A percentile compares a stretch with the other conserved stretches of the same genome.
These are phyloP conservation scores for Diabrotica balteata DNA, from an alignment of 2,888 invertebrate genomes.

Conservation along the genomic window DNA sequence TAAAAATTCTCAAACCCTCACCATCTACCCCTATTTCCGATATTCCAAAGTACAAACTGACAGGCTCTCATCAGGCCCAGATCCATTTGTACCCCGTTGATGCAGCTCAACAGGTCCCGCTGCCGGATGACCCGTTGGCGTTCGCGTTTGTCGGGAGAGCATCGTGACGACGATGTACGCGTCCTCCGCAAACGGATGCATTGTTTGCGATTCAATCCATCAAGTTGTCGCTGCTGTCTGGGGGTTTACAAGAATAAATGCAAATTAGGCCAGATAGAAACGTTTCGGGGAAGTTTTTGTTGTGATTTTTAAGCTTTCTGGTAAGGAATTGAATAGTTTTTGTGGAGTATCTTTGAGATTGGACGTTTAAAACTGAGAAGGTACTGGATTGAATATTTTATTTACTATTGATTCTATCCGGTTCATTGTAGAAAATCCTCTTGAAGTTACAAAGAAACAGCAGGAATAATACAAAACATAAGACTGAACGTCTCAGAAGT, in stretches of 20 bases:
- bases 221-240: conserved; percentile 38
- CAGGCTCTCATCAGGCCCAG: background rate
- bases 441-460: too few species aligned
- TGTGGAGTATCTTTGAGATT: too few species aligned
- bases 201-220: conserved; percentile 55
- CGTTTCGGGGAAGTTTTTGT: too few species aligned
- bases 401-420: too few species aligned
- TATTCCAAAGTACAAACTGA: too few species aligned
- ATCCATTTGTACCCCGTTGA: conserved; percentile 14
- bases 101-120: conserved; percentile 44
- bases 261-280: conserved; percentile 19
- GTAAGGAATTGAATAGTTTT: background rate
- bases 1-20: too few species aligned
- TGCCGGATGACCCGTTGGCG: conserved; percentile 37
- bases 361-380: too few species aligned
- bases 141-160: conserved; percentile 13
- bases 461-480: too few species aligned
- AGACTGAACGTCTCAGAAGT: too few species aligned
- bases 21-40: too few species aligned
- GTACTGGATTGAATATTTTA: too few species aligned
- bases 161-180: conserved; percentile 17
- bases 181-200: conserved; percentile 45
- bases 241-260: conserved; percentile 29
- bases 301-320: background rate
- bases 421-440: too few species aligned